phyloP scores from a whole-genome alignment of 2,113 vertebrate species.

The Galeopterus variegatus region DNA sequence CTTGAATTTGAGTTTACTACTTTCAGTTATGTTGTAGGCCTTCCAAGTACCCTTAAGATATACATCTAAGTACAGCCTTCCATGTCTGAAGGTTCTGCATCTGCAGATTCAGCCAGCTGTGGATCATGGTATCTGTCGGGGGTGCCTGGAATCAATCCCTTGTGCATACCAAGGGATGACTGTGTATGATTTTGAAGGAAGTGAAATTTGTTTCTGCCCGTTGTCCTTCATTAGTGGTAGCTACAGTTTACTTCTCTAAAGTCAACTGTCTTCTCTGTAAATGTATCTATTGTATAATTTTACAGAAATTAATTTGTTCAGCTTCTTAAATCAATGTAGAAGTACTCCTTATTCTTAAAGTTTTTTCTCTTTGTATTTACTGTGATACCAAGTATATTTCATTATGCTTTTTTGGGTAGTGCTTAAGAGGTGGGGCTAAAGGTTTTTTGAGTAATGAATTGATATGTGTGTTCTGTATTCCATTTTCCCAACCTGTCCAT shows the following conservation, averaged over 20 bases:
- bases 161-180: no score
- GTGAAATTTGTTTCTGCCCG: neutral
- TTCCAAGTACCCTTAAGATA: neutral
- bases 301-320: slow-evolving; percentile 12
- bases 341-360: slow-evolving; percentile 2
- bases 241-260: neutral
- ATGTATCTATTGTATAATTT: neutral
- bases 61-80: neutral
- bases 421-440: neutral
- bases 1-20: slow-evolving; percentile 34
- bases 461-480: neutral
- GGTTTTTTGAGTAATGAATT: neutral
- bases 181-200: neutral
- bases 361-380: neutral
- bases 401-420: neutral
- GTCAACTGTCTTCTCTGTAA: neutral
- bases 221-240: neutral
- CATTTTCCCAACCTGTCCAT: neutral
- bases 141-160: no score
- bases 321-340: neutral
- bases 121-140: no score
- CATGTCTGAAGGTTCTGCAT: no score
- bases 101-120: no score
- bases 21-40: neutral
- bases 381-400: neutral